Evolutionary conservation across 2,888 invertebrate genomes (phyloP), one percentile per base, ranked within the genome.

Genomic region (Xestobium rufovillosum): DNA sequence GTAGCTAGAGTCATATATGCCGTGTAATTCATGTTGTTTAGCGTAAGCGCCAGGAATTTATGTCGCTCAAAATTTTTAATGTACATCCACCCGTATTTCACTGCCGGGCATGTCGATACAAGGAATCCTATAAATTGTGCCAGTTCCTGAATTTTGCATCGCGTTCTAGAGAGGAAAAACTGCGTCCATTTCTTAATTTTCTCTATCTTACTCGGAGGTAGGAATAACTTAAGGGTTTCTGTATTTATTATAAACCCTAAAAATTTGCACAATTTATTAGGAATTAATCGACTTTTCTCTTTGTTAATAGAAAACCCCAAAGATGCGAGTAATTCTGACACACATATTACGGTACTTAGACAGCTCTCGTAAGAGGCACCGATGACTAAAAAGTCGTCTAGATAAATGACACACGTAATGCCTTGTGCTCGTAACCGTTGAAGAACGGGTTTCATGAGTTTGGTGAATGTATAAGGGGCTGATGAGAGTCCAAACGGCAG

Each of bases 381-480:
- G 3, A 38, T 12, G 11, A 39, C 13, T 10, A 36, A 17, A 36
- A 40, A 36, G 17, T 40, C 40, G 26, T 40, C 40, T 17, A 40
- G 10, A 27, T 40, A 40, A 11, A 14, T 15, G 6, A 36, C 35
- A 16, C 28, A 39, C 9, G 23, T 8, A 9, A 36, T 12, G 8
- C 36, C 39, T 26, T 31, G 13, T 4, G 9, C 3, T 15, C 35
- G 31, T 10, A 46, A 17, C 8, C 2, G 4, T 14, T 34, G 17
- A 8, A 37, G 11, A 14, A 37, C 37, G 4, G 41, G 39, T 25
- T 45, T 45, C 9, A 42, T 11, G 6, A 45, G 3, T 33, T 46
- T 45, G 11, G 46, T 46, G 13, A 45, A 46, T n/a, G 23, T 15
- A 13, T 28, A 42, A 8, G 46, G 46, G 6, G 35, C 46, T 2